Evolutionary conservation across 2,113 vertebrate species (phyloP), one percentile per base, ranked within the genome.

Genomic region (Dolichotis patagonum): DNA sequence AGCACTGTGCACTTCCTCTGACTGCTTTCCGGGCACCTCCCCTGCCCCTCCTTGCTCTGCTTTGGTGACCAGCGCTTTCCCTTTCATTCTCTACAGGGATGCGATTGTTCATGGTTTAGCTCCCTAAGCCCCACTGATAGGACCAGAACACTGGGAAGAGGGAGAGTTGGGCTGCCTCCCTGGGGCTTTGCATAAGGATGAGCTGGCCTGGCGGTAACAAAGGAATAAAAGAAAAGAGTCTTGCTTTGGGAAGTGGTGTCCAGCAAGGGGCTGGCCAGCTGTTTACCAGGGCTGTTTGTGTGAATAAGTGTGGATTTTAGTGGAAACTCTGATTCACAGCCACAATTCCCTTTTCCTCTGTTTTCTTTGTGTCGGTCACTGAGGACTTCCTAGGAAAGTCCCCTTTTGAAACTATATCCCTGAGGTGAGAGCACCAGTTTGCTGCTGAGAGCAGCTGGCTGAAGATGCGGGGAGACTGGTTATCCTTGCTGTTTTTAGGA

Each of bases 311-410:
- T 28, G 75, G 75, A 94, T 96, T 82, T 85, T 71, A 84, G 94
- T 93, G 88, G 85, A 71, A 81, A 84, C 69, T 67, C 78, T 97
- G 95, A 97, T 96, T 97, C 96, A 95, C 80, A 95, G 94, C 78
- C 88, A 83, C 90, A 60, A 85, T 89, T 92, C 83, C 71, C 69
- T 90, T 71, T 65, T 46, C 78, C 86, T 93, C 93, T 94, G 93
- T 92, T 96, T 96, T 88, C 73, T 78, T 93, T 84, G 80, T 54
- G 54, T 77, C 82, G 97, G 80, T 94, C 67, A 38, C 7, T 41
- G 69, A 93, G 81, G 67, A 60, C 87, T 96, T 91, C 92, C 2
- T 3, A 96, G 94, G 96, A 97, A 97, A 97, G 86, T 90, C 95
- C 87, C 96, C 60, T 95, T 73, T 65, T 63, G 78, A 96, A 85